Conservation (phyloP, 1,140 invertebrate species). For the Eufriesea mexicana region DNA sequence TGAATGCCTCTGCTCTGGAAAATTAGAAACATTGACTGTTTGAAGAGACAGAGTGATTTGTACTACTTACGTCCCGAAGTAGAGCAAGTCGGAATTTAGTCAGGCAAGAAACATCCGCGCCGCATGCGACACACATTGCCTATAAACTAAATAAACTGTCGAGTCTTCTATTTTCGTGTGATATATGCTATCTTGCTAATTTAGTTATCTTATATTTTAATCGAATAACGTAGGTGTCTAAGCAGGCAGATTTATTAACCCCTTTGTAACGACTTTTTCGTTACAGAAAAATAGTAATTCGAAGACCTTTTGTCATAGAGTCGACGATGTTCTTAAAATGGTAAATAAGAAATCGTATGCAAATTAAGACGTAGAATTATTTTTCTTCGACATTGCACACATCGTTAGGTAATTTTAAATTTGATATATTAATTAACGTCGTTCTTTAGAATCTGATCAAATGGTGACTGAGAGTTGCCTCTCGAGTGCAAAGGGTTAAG, state of each 20-base stretch:
- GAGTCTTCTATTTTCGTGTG: background rate
- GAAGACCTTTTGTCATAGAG: no score
- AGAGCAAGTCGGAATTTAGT: slow-evolving; percentile 11
- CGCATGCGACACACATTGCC: slow-evolving; percentile 4
- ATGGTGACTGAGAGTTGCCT: no score
- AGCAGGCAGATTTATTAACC: background rate
- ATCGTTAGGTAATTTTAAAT: no score
- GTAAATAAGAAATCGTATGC: no score
- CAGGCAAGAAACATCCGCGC: slow-evolving; percentile 3
- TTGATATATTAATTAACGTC: no score
- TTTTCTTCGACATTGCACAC: no score
- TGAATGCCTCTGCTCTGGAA: background rate
- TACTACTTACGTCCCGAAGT: slow-evolving; percentile 6
- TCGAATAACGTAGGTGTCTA: background rate
- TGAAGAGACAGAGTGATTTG: background rate
- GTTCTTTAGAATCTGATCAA: no score
- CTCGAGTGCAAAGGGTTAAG: no score
- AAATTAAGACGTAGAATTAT: no score
- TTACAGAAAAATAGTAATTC: no score
- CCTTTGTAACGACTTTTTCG: no score
- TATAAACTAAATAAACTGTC: background rate
- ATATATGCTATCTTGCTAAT: background rate
- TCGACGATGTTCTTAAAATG: no score
- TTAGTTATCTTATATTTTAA: background rate
- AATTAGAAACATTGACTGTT: background rate